phyloP scores from a whole-genome alignment of 1,140 invertebrate species.

The Mycetomoellerius zeteki region DNA sequence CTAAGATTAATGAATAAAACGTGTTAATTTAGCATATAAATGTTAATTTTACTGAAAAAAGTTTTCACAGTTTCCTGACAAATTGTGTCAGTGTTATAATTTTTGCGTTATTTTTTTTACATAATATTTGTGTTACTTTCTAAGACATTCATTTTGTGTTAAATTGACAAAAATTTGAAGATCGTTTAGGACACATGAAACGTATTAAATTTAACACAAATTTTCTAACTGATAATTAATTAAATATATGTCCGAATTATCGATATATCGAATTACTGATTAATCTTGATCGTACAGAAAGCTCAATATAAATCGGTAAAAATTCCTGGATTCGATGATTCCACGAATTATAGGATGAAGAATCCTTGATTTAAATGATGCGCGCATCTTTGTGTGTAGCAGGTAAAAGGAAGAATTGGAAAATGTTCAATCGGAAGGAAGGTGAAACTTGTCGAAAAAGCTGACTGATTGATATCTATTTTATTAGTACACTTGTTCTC shows the following conservation, averaged over 20 bases:
- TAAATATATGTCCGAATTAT: neutral
- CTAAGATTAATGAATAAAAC: too few species aligned
- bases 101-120: too few species aligned
- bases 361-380: neutral
- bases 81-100: too few species aligned
- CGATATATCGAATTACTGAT: neutral
- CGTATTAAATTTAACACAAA: too few species aligned
- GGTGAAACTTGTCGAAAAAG: slow-evolving; percentile 29
- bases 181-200: too few species aligned
- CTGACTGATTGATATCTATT: slow-evolving; percentile 36
- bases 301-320: neutral
- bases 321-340: neutral
- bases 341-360: neutral
- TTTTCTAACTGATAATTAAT: too few species aligned
- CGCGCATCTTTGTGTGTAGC: neutral
- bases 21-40: too few species aligned
- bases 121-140: too few species aligned
- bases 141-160: too few species aligned
- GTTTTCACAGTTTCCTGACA: too few species aligned
- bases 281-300: neutral
- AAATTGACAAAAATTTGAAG: too few species aligned
- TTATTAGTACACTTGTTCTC: slow-evolving; percentile 52
- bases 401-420: neutral
- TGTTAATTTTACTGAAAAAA: too few species aligned
- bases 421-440: slow-evolving; percentile 39